phyloP scores from a whole-genome alignment of 2,113 vertebrate species.

The Tinamus guttatus region DNA sequence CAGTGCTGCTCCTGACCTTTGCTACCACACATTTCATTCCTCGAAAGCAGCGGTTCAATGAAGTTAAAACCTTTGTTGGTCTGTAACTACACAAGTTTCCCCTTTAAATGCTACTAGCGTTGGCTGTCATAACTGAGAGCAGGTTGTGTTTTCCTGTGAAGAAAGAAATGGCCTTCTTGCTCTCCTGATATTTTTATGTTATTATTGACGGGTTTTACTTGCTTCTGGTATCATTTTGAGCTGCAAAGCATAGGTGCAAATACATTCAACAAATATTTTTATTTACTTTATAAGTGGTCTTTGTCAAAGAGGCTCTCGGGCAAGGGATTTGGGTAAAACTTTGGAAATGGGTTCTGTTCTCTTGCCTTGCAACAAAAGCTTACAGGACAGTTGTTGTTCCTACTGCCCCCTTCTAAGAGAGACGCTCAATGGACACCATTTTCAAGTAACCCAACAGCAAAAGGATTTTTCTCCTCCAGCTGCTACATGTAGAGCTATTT shows the following conservation, averaged over 20 bases:
- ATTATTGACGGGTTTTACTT: background rate
- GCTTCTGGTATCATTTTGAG: background rate
- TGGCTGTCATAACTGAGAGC: background rate
- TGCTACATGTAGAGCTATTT: background rate
- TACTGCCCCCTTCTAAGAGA: background rate
- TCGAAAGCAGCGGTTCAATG: background rate
- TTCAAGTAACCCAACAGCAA: background rate
- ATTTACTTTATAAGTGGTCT: background rate
- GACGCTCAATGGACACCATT: background rate
- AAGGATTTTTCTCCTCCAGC: background rate
- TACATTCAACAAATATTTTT: background rate
- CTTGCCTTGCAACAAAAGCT: background rate
- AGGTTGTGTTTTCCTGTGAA: background rate
- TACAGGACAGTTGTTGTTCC: background rate
- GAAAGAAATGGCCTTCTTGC: background rate
- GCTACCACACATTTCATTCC: rapidly evolving
- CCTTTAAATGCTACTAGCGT: background rate
- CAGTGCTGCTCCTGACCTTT: background rate
- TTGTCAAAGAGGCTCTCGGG: background rate
- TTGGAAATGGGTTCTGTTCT: background rate
- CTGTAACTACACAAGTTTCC: background rate
- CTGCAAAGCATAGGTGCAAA: background rate
- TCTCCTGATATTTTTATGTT: background rate
- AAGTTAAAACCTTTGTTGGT: background rate
- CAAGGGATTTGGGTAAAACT: background rate